These are phyloP conservation scores for Meloidogyne exigua DNA, from an alignment of 1,140 invertebrate species.

Conservation along the genomic window DNA sequence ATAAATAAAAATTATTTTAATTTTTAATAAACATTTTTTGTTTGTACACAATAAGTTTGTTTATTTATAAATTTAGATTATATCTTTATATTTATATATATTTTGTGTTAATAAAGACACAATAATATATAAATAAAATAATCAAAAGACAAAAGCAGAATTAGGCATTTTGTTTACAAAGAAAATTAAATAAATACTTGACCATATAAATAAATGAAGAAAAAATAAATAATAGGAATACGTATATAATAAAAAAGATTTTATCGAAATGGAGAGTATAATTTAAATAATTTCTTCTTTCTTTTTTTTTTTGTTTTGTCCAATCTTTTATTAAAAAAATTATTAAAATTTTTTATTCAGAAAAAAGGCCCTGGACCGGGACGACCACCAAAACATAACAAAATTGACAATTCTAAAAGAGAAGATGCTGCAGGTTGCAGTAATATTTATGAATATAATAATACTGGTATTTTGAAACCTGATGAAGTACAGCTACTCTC, in stretches of 20 bases:
- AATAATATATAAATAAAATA: not conserved
- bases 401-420: not conserved
- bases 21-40: not conserved
- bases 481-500: not conserved
- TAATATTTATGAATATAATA: not conserved
- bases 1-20: no score
- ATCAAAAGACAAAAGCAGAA: not conserved
- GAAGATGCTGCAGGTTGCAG: not conserved
- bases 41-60: no score
- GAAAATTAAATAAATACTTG: not conserved
- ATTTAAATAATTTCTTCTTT: not conserved
- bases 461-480: not conserved
- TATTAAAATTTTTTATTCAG: not conserved
- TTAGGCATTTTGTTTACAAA: conserved; percentile 1
- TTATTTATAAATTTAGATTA: no score
- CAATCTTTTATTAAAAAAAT: not conserved
- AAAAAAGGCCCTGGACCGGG: not conserved
- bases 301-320: not conserved
- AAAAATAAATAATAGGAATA: no score
- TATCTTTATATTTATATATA: not conserved
- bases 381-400: not conserved
- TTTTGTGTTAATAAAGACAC: not conserved
- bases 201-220: no score
- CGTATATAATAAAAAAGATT: not conserved
- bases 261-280: not conserved